Base-by-base conservation (phyloP, 2,113 vertebrate species). In the Sphyrna mokarran region DNA sequence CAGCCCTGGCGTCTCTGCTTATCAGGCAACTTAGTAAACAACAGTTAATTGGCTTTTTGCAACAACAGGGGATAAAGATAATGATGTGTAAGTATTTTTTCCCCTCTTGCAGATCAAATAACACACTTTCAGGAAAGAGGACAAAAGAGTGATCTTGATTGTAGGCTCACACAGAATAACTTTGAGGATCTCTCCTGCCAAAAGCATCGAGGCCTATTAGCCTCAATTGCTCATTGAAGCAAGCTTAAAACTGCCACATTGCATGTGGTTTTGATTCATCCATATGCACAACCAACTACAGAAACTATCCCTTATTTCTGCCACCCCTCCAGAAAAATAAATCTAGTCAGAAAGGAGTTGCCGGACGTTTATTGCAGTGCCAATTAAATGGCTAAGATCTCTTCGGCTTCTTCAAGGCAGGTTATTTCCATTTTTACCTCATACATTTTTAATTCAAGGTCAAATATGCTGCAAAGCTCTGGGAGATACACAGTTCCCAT, bases 11-110 rank as follows among this genome's bases (percentile, higher is more conserved):
- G 29, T 10, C 10, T 29, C 43, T 11, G 48, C 48, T 83, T 83
- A 40, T 83, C 37, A 22, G 37, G 37, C 37, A 83, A 9, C 80
- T 83, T 58, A 13, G 23, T 48, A 10, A 89, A 89, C 2, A 89
- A 23, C 3, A 58, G 48, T 89, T 58, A 89, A 58, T 54, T 89
- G 86, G 43, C 43, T 58, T 3, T 89, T 89, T 89, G 3, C 43
- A 33, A 89, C 80, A 83, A 83, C 80, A 43, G 80, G 86, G 86
- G 58, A 89, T 89, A 89, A 89, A 54, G 48, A 89, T 89, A 89
- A 89, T 89, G 48, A 89, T 29, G 40, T 58, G 48, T 22, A 83
- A 83, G 80, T 23, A 1, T 58, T 58, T 20, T 40, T 22, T 40
- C 10, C 23, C 18, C 48, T 9, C 86, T 58, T 58, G 22, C 86